Percentiles rank a stretch among this genome's conserved stretches.
Conservation (phyloP, 2,113 vertebrate species). For the Podarcis cretensis region DNA sequence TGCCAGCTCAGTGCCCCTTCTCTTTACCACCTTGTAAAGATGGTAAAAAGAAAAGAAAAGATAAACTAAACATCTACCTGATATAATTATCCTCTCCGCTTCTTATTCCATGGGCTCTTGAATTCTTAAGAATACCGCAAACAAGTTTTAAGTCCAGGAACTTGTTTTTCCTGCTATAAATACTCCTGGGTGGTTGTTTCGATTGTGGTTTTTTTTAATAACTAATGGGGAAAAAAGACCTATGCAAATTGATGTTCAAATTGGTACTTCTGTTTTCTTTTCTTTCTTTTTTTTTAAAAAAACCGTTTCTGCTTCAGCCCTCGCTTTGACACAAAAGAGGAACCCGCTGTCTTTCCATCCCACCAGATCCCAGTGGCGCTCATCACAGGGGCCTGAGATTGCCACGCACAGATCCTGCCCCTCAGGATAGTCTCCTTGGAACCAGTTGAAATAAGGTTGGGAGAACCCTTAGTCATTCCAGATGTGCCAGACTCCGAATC, state of each 20-base stretch:
- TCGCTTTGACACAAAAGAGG: not conserved
- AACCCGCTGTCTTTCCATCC: not conserved
- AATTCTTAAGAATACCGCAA: not conserved
- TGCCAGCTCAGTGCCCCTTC: not conserved
- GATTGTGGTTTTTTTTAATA: not conserved
- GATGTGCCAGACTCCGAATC: too few species aligned
- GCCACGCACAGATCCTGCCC: not conserved
- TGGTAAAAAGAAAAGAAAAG: too few species aligned
- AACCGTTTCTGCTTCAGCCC: not conserved
- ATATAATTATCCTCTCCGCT: not conserved
- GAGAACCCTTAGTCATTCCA: too few species aligned
- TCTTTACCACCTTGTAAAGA: not conserved
- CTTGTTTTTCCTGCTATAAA: not conserved
- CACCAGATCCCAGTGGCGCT: not conserved
- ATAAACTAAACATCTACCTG: too few species aligned
- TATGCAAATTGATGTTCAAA: not conserved
- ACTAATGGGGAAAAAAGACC: too few species aligned
- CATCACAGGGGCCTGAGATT: too few species aligned
- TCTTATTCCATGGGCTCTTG: not conserved
- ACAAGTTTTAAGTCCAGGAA: not conserved
- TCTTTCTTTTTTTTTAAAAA: not conserved
- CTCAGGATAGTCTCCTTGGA: not conserved
- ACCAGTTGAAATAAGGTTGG: not conserved
- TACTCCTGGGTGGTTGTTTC: not conserved
- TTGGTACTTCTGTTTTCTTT: not conserved